A percentile compares a stretch with the other conserved stretches of the same genome.
Evolutionary conservation across 2,113 vertebrate species (phyloP).

Genomic region (Gallinago undulata): DNA sequence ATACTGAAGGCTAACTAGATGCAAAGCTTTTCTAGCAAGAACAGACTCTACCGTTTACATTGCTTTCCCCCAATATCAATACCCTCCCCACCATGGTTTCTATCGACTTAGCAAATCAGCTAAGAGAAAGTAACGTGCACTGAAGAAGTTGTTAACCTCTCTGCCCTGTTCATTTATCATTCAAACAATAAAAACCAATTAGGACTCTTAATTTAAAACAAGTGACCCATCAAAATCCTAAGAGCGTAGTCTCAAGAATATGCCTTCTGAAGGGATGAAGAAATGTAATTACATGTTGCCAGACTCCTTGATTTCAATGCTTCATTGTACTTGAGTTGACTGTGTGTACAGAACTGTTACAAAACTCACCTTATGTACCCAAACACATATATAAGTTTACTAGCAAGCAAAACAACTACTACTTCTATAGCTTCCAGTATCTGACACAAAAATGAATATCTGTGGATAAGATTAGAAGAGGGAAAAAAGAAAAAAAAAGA

Average conservation of each 20-base stretch:
- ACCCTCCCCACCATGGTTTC: neutral
- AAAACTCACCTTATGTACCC: neutral
- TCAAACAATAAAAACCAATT: constrained; percentile 33
- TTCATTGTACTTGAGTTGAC: neutral
- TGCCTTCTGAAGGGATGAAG: neutral
- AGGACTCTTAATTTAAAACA: constrained; percentile 31
- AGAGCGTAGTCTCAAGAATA: neutral
- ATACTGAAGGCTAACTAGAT: neutral
- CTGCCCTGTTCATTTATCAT: constrained; percentile 6
- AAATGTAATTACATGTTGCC: constrained; percentile 7
- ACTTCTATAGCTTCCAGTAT: neutral
- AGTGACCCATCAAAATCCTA: constrained; percentile 38
- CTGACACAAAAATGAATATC: neutral
- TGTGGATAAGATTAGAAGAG: neutral
- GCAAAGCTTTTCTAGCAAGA: neutral
- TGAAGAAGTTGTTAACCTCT: constrained; percentile 35
- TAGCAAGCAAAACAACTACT: neutral
- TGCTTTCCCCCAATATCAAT: neutral
- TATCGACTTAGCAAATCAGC: neutral
- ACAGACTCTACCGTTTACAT: neutral
- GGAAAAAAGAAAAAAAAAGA: neutral
- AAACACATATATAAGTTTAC: neutral
- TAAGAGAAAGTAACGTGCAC: neutral
- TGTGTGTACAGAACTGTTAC: neutral
- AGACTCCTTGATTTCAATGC: neutral